Percentiles rank a stretch among this genome's conserved stretches.
Conservation (phyloP, 2,888 invertebrate species). For the Podotricha telesiphe region DNA sequence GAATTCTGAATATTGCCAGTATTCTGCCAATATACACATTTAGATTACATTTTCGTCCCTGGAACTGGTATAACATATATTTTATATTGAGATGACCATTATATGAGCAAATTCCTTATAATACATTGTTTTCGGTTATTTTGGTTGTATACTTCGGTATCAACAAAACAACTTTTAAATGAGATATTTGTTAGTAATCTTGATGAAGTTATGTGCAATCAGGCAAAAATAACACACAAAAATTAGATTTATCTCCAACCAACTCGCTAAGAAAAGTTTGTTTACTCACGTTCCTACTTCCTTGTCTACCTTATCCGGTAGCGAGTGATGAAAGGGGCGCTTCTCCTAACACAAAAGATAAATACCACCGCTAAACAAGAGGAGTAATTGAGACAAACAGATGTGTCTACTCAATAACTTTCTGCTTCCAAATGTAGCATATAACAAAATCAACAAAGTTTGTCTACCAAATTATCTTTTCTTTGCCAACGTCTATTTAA, state of each 20-base stretch:
- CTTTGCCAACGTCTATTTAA: slow-evolving; percentile 43
- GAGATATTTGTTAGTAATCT: background rate
- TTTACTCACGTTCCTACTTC: slow-evolving; percentile 72
- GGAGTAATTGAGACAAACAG: slow-evolving; percentile 77
- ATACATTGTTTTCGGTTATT: no score
- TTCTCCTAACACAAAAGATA: slow-evolving; percentile 75
- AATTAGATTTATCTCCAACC: slow-evolving; percentile 37
- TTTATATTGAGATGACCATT: no score
- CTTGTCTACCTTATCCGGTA: slow-evolving; percentile 66
- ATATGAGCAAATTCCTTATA: no score
- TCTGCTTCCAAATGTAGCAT: slow-evolving; percentile 63
- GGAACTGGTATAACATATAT: no score
- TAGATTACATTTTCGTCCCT: no score
- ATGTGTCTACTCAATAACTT: slow-evolving; percentile 73
- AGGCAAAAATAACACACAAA: slow-evolving; percentile 25
- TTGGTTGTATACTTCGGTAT: no score
- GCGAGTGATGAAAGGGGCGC: slow-evolving; percentile 55
- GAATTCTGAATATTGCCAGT: no score
- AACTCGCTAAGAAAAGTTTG: slow-evolving; percentile 62
- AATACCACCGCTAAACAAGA: slow-evolving; percentile 73
- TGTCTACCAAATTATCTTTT: slow-evolving; percentile 56
- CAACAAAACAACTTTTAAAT: no score
- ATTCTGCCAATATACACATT: no score
- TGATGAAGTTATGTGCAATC: slow-evolving; percentile 7
- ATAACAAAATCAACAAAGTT: slow-evolving; percentile 72